Evolutionary conservation across 2,888 invertebrate species (phyloP).

Genomic region (Rhamphomyia laevipes): DNA sequence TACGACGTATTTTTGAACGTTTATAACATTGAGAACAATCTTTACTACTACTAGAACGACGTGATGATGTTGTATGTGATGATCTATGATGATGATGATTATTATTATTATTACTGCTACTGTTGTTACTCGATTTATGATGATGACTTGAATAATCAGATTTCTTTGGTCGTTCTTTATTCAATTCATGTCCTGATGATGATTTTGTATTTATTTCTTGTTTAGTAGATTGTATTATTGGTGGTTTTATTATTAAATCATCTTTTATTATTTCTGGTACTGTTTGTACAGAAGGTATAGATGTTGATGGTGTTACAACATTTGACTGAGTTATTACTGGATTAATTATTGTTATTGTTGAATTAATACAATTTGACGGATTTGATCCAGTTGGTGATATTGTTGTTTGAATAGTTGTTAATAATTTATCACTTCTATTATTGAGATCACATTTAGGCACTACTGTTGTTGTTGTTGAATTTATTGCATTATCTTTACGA

Average conservation of each 20-base stretch:
- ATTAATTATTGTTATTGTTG: slow-evolving; percentile 8
- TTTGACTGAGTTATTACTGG: neutral
- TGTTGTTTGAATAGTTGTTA: slow-evolving; percentile 10
- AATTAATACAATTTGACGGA: neutral
- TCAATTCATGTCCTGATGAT: no score
- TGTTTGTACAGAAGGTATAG: no score
- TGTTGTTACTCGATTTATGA: slow-evolving; percentile 16
- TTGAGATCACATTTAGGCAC: slow-evolving; percentile 15
- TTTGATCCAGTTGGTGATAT: neutral
- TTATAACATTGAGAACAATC: slow-evolving; percentile 55
- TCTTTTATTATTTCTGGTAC: no score
- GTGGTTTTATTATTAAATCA: no score
- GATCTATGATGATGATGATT: slow-evolving; percentile 17
- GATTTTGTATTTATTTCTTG: no score
- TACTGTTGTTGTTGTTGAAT: slow-evolving; percentile 3
- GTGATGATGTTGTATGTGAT: slow-evolving; percentile 19
- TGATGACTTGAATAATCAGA: slow-evolving; percentile 10
- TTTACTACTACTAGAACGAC: slow-evolving; percentile 24
- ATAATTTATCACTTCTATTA: slow-evolving; percentile 9
- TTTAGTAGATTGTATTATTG: no score
- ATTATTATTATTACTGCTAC: slow-evolving; percentile 9
- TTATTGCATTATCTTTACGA: slow-evolving; percentile 1
- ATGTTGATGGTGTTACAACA: no score
- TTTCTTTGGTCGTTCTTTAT: neutral
- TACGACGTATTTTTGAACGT: slow-evolving; percentile 55